These are phyloP conservation scores for Rhamphomyia laevipes DNA, from an alignment of 2,888 invertebrate genomes.

Conservation along the genomic window DNA sequence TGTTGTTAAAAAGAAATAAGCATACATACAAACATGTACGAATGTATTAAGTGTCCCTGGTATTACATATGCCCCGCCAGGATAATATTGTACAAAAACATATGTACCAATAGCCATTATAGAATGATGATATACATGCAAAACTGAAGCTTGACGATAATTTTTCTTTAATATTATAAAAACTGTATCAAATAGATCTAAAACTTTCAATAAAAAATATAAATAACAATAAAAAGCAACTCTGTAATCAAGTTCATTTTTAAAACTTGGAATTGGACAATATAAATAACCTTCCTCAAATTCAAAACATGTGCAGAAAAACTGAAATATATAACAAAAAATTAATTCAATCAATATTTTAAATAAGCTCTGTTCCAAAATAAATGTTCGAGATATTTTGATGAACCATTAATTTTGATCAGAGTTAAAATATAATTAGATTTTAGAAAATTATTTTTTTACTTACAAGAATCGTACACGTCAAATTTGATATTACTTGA, in stretches of 20 bases:
- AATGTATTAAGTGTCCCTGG: conserved; percentile 58
- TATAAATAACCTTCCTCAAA: too few relatives aligned
- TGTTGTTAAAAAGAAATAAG: conserved; percentile 64
- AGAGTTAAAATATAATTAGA: too few relatives aligned
- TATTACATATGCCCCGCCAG: conserved; percentile 53
- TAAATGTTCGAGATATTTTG: too few relatives aligned
- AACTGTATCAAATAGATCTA: conserved; percentile 54
- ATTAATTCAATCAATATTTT: too few relatives aligned
- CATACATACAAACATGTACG: conserved; percentile 73
- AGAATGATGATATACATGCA: conserved; percentile 60
- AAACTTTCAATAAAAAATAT: conserved; percentile 47
- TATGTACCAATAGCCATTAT: conserved; percentile 53
- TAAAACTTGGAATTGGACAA: too few relatives aligned
- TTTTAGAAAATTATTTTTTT: too few relatives aligned
- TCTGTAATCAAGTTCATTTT: too few relatives aligned
- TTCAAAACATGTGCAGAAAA: too few relatives aligned
- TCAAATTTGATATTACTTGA: conserved; percentile 43
- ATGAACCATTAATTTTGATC: too few relatives aligned
- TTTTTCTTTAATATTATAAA: conserved; percentile 60
- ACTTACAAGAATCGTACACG: too few relatives aligned
- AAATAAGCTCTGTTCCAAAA: too few relatives aligned
- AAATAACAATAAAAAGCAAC: conserved; percentile 37
- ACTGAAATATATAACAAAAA: too few relatives aligned
- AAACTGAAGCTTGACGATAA: conserved; percentile 50
- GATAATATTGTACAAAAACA: conserved; percentile 44